Percentiles rank a stretch among this genome's conserved stretches.
Conservation (phyloP, 64 coral and sea anemone species). For the Trachythela sp. region DNA sequence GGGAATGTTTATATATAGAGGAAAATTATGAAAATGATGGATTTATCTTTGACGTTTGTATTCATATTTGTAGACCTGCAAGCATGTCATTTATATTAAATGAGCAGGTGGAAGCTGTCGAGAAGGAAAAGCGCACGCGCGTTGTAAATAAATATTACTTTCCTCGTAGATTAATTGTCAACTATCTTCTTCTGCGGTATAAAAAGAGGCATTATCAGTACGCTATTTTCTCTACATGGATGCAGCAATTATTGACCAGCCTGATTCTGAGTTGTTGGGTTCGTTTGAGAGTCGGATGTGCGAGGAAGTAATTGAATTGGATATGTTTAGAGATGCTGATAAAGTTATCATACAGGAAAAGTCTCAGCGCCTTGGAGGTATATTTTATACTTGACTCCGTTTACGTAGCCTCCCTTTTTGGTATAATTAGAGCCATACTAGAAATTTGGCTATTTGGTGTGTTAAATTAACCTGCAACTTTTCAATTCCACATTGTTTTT, state of each 20-base stretch:
- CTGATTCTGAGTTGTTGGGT: not conserved
- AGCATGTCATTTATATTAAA: not conserved
- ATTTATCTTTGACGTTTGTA: not conserved
- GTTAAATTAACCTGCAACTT: too few relatives aligned
- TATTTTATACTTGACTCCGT: not conserved
- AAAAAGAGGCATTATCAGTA: not conserved
- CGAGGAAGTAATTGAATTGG: slow-evolving; percentile 12
- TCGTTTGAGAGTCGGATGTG: not conserved
- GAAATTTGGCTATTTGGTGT: too few relatives aligned
- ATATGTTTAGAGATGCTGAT: not conserved
- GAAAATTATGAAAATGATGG: not conserved
- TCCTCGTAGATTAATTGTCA: not conserved
- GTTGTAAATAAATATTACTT: not conserved
- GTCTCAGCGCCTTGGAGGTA: not conserved
- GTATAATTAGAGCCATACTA: too few relatives aligned
- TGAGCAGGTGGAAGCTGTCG: slow-evolving; percentile 4
- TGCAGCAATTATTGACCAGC: not conserved
- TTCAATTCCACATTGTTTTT: too few relatives aligned
- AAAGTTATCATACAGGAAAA: not conserved
- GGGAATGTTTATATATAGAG: too few relatives aligned
- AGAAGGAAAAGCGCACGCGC: not conserved
- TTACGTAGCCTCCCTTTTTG: too few relatives aligned
- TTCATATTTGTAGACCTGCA: not conserved
- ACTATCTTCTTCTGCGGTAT: not conserved
- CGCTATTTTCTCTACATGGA: not conserved